These are phyloP conservation scores for Perca schrenkii DNA, from an alignment of 2,113 vertebrate species.

Conservation along the genomic window DNA sequence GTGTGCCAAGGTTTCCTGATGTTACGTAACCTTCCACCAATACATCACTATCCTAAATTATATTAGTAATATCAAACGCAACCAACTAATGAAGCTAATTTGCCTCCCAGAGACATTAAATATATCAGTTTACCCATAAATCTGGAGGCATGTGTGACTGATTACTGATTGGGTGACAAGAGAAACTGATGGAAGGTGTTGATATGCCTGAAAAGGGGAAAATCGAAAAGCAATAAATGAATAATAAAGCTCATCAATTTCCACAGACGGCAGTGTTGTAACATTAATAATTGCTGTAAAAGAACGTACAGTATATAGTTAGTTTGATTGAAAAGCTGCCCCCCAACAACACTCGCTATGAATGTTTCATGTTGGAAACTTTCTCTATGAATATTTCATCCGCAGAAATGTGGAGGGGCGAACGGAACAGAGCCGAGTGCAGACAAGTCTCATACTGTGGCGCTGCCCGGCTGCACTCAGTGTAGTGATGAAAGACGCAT, in stretches of 20 bases:
- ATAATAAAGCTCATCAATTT: slow-evolving; percentile 45
- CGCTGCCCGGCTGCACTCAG: slow-evolving; percentile 13
- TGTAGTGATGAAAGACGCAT: slow-evolving; percentile 32
- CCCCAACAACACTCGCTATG: slow-evolving; percentile 38
- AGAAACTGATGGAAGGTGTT: slow-evolving; percentile 5
- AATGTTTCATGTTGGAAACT: slow-evolving; percentile 72
- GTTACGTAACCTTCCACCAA: no score
- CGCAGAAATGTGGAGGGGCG: slow-evolving; percentile 56
- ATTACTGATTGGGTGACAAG: slow-evolving; percentile 1
- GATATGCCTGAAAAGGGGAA: slow-evolving; percentile 6
- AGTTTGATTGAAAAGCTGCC: slow-evolving; percentile 37
- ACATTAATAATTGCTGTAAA: slow-evolving; percentile 36
- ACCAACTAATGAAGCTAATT: slow-evolving; percentile 12
- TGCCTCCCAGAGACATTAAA: slow-evolving; percentile 13
- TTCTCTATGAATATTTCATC: slow-evolving; percentile 71
- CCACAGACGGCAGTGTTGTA: not conserved
- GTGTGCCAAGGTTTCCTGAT: not conserved
- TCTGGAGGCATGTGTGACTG: not conserved
- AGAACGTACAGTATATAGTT: slow-evolving; percentile 15
- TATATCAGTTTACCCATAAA: slow-evolving; percentile 7
- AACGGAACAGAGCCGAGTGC: slow-evolving; percentile 32
- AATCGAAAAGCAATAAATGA: slow-evolving; percentile 37
- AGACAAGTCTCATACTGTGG: slow-evolving; percentile 19
- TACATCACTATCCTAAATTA: not conserved
- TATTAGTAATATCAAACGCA: not conserved